Percentiles rank a stretch among this genome's conserved stretches.
phyloP scores from a whole-genome alignment of 2,797 vertebrate genomes.

The Myotis findleyi region DNA sequence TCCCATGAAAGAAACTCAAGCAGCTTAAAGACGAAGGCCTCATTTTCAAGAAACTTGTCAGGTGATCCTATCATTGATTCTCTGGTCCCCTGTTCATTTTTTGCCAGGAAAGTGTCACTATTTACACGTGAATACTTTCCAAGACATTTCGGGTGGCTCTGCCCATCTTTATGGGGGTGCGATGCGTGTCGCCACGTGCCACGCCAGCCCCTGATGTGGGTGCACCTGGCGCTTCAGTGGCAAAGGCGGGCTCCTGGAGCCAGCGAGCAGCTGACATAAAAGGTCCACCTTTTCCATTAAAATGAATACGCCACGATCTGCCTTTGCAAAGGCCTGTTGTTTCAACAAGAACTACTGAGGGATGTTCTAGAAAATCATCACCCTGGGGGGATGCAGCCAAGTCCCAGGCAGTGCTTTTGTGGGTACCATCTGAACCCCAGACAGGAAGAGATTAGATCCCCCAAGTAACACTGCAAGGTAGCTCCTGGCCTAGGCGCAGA shows the following conservation, averaged over 20 bases:
- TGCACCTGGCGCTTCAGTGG: not conserved
- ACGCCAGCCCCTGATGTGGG: not conserved
- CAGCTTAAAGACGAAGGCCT: slow-evolving; percentile 67
- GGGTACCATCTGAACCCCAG: not conserved
- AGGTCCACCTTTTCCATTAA: slow-evolving; percentile 11
- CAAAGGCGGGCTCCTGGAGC: not conserved
- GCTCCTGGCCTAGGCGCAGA: not conserved
- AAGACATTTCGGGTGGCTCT: slow-evolving; percentile 53
- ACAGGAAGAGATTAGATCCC: not conserved
- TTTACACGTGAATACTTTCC: slow-evolving; percentile 32
- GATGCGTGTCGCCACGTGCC: not conserved
- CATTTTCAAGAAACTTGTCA: slow-evolving; percentile 62
- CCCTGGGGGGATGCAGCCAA: not conserved
- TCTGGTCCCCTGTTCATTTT: not conserved
- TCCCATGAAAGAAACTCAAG: slow-evolving; percentile 58
- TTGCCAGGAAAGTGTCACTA: slow-evolving; percentile 41
- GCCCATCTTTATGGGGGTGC: not conserved
- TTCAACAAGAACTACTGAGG: not conserved
- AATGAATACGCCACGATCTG: not conserved
- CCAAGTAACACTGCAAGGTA: not conserved
- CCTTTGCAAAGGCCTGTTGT: not conserved
- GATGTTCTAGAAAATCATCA: not conserved
- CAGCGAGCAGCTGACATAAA: not conserved
- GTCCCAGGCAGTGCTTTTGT: not conserved
- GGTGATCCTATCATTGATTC: slow-evolving; percentile 57